Evolutionary conservation across 1,140 invertebrate species (phyloP), one percentile per base, ranked within the genome.

Genomic region (Holcopasites calliopsidis): DNA sequence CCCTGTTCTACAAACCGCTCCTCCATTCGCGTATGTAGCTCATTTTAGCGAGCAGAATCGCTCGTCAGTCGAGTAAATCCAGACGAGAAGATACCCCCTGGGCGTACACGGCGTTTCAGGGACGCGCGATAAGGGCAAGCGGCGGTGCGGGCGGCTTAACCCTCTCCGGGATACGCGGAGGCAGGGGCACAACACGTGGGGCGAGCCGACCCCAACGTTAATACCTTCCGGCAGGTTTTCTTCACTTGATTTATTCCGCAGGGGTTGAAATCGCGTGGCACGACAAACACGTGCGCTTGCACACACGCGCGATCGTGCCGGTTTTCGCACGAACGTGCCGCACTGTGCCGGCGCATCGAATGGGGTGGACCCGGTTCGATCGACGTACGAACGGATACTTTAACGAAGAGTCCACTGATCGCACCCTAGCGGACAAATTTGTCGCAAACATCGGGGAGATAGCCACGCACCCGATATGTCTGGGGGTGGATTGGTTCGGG

Each of bases 191-290:
- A 54, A 73, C 71, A 55, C 60, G 57, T 49, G 74, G 65, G 66
- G 66, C 40, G 62, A 54, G 28, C 33, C 74, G 68, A 79, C 82
- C 83, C 85, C 82, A 77, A 80, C 74, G 84, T 86, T 88, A 88
- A 89, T 87, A 86, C 87, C 87, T 87, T 89, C 86, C 85, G 87
- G 86, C 85, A 89, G 83, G 80, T 86, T 85, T 87, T 86, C 82
- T 83, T 86, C 85, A 82, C 82, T 84, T 90, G 89, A 90, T 90
- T 90, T 89, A 88, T 88, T 86, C 79, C 66, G 60, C 55, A 68
- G 73, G 78, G 76, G 70, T 72, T 78, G 55, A 18, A 76, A 71
- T 82, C 76, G 64, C 60, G 76, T 55, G 77, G 77, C 57, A 71
- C 28, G 55, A 68, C 62, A 58, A 65, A 52, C 69, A 66, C 44